Conservation (phyloP, 2,113 vertebrate species). For the Istiophorus platypterus region DNA sequence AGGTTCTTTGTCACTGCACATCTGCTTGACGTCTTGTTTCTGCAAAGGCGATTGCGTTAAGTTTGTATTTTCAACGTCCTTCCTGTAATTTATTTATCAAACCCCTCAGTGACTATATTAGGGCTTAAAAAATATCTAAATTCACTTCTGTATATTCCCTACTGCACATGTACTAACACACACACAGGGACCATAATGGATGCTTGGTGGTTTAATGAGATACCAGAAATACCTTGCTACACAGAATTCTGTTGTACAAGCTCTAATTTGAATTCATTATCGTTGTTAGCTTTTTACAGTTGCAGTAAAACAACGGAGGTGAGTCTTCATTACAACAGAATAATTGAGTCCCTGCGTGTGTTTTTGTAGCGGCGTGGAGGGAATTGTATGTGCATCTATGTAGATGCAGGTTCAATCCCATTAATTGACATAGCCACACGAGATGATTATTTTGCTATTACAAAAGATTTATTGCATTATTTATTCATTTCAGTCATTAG, state of each 20-base stretch:
- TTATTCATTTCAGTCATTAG: conserved; percentile 33
- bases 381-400: not conserved
- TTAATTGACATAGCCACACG: not conserved
- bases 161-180: conserved; percentile 11
- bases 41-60: not conserved
- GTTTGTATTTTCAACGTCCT: not conserved
- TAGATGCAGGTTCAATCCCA: not conserved
- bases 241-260: conserved; percentile 38
- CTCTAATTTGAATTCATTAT: conserved; percentile 56
- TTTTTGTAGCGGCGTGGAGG: conserved; percentile 16
- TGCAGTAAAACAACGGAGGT: conserved; percentile 51
- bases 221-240: conserved; percentile 45
- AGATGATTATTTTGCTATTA: not conserved
- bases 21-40: not conserved
- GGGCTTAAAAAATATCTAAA: not conserved
- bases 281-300: conserved; percentile 60
- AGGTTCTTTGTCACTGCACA: not conserved
- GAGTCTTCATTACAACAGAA: conserved; percentile 52
- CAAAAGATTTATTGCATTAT: conserved; percentile 16
- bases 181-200: conserved; percentile 37
- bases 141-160: conserved; percentile 9
- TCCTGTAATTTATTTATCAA: not conserved
- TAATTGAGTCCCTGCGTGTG: conserved; percentile 30
- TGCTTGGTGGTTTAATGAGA: conserved; percentile 61
- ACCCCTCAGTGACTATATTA: not conserved